Evolutionary conservation across 37 sponge, comb jelly and placozoan genomes (phyloP).

Genomic region (Eunapius fragilis): DNA sequence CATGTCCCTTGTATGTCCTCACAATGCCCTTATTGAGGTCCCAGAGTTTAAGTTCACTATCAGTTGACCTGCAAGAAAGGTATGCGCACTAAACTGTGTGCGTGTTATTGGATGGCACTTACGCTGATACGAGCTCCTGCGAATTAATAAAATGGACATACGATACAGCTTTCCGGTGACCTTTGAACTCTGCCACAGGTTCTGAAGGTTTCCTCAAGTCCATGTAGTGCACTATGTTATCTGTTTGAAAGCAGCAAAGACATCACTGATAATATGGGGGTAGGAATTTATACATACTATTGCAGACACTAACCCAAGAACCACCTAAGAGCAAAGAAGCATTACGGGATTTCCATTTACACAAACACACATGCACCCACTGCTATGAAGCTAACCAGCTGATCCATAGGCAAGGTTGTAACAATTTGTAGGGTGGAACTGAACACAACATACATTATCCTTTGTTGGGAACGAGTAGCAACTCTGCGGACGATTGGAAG

Average conservation of each 20-base stretch:
- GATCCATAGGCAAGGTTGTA: slow-evolving; percentile 76
- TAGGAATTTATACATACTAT: too few species aligned
- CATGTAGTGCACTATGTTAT: slow-evolving; percentile 68
- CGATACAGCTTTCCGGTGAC: slow-evolving; percentile 88
- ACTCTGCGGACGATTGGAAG: slow-evolving; percentile 27
- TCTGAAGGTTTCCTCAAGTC: slow-evolving; percentile 69
- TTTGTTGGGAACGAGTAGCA: slow-evolving; percentile 31
- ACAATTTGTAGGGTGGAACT: slow-evolving; percentile 60
- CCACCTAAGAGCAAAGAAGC: too few species aligned
- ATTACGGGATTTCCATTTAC: too few species aligned
- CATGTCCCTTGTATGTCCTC: slow-evolving; percentile 74
- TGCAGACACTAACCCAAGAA: too few species aligned
- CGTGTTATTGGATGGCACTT: slow-evolving; percentile 19
- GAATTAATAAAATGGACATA: slow-evolving; percentile 69
- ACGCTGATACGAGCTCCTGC: slow-evolving; percentile 80
- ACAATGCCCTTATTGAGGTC: slow-evolving; percentile 6
- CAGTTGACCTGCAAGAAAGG: slow-evolving; percentile 65
- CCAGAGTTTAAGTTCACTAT: slow-evolving; percentile 89
- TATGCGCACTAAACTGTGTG: not conserved
- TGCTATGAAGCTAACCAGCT: slow-evolving; percentile 55
- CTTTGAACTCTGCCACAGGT: slow-evolving; percentile 51
- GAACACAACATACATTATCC: slow-evolving; percentile 81
- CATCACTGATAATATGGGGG: not conserved
- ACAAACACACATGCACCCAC: not conserved
- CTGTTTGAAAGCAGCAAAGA: too few species aligned